These are phyloP conservation scores for Lamprologus tigripictilis DNA, from an alignment of 2,113 vertebrate species.

Conservation along the genomic window DNA sequence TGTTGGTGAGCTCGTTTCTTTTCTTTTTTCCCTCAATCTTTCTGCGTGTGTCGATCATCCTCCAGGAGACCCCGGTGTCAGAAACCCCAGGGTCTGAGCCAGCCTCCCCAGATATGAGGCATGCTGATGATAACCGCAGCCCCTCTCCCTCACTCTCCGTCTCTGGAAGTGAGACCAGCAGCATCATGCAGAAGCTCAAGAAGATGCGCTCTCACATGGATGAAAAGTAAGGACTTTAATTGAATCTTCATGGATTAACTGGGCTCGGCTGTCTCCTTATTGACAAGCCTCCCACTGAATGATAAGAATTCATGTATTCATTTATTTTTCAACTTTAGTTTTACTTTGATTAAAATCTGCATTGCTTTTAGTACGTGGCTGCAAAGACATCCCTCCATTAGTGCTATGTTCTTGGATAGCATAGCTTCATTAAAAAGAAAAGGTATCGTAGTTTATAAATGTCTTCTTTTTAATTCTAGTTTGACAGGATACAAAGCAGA, in stretches of 20 bases:
- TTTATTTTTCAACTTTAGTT: not conserved
- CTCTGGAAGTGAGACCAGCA: slow-evolving; percentile 95
- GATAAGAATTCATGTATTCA: not conserved
- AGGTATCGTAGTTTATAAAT: not conserved
- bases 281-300: not conserved
- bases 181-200: slow-evolving; percentile 98
- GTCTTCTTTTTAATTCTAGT: not conserved
- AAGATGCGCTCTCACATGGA: slow-evolving; percentile 97
- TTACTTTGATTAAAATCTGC: not conserved
- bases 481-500: not conserved
- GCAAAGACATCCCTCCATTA: not conserved
- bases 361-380: not conserved
- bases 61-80: slow-evolving; percentile 74
- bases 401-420: not conserved
- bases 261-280: not conserved
- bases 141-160: slow-evolving; percentile 83
- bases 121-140: slow-evolving; percentile 79
- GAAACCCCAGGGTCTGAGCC: slow-evolving; percentile 62
- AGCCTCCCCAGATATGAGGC: slow-evolving; percentile 63
- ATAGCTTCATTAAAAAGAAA: not conserved
- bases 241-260: not conserved
- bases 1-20: too few species aligned
- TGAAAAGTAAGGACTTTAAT: slow-evolving; percentile 82
- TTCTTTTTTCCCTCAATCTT: too few species aligned
- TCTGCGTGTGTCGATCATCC: not conserved